phyloP scores from a whole-genome alignment of 2,113 vertebrate genomes.

The Halcyon senegalensis region DNA sequence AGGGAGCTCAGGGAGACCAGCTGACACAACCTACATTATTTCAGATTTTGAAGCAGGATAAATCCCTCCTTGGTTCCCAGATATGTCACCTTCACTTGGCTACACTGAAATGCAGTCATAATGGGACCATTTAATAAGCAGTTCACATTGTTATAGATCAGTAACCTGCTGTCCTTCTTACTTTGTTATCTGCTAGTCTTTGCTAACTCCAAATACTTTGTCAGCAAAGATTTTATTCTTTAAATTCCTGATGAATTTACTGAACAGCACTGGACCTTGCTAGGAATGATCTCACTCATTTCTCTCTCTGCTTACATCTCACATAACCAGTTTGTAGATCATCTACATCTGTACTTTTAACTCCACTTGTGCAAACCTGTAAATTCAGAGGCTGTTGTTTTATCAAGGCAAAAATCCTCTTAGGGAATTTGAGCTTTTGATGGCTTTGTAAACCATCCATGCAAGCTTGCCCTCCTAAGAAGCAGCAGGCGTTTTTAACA shows the following conservation, averaged over 20 bases:
- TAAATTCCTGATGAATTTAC: background rate
- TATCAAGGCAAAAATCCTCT: background rate
- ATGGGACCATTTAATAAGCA: background rate
- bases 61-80: background rate
- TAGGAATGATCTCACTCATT: background rate
- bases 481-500: background rate
- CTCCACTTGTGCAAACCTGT: background rate
- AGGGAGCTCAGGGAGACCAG: background rate
- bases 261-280: background rate
- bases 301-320: background rate
- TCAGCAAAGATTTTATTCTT: background rate
- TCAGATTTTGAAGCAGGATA: background rate
- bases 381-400: background rate
- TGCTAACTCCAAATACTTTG: background rate
- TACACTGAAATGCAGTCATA: background rate
- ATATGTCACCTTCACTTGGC: background rate
- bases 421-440: background rate
- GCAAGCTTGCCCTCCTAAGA: background rate
- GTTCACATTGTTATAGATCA: background rate
- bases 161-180: background rate
- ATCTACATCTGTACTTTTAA: background rate
- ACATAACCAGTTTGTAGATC: background rate
- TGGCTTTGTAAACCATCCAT: background rate
- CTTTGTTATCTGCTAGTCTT: background rate
- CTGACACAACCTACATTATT: background rate